Conservation (phyloP, 2,113 vertebrate species). For the Meles meles region DNA sequence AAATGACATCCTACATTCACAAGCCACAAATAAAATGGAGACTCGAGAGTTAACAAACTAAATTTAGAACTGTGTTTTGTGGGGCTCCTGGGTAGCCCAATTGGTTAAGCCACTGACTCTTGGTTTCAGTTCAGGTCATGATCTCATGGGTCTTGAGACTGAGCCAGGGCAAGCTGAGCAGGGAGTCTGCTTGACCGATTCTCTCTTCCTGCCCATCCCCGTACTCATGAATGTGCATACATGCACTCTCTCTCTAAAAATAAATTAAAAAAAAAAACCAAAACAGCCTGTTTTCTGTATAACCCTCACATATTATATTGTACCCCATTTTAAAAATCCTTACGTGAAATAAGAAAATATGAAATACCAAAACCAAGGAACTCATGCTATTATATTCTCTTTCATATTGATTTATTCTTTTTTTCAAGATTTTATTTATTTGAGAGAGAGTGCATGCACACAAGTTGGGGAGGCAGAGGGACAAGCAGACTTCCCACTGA, state of each 20-base stretch:
- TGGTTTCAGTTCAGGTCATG: neutral
- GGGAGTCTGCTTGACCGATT: neutral
- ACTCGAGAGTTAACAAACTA: neutral
- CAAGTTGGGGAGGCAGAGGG: too few relatives aligned
- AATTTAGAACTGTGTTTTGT: neutral
- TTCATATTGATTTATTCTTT: neutral
- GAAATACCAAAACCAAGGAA: neutral
- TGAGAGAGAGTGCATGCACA: too few relatives aligned
- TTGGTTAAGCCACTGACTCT: neutral
- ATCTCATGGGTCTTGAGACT: neutral
- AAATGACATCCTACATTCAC: neutral
- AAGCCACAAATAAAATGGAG: neutral
- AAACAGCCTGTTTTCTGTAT: neutral
- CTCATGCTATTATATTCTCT: neutral
- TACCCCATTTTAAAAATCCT: neutral
- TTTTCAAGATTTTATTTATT: too few relatives aligned
- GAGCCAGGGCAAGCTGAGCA: neutral
- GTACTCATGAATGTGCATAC: neutral
- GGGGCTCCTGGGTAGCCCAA: neutral
- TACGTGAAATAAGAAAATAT: neutral
- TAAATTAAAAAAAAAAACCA: neutral
- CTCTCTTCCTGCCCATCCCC: neutral
- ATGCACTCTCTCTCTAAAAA: neutral
- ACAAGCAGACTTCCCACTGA: too few relatives aligned
- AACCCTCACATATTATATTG: neutral